Conservation (phyloP, 2,113 vertebrate genomes). For the Myiagra hebetior region DNA sequence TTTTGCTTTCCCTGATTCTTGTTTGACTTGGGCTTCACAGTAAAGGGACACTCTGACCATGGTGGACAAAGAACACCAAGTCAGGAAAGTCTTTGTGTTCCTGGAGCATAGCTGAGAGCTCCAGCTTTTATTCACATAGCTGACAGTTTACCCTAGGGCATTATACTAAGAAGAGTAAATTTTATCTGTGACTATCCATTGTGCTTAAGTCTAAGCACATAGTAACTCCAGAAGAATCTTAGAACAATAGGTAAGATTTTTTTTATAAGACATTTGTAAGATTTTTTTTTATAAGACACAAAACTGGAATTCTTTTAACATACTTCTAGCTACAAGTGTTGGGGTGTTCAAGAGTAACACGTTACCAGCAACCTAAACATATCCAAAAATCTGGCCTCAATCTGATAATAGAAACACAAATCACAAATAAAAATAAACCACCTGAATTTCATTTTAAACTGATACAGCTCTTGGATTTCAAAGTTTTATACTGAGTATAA, state of each 20-base stretch:
- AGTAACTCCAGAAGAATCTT: neutral
- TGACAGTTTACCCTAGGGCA: neutral
- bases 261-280: neutral
- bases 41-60: neutral
- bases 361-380: neutral
- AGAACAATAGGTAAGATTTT: neutral
- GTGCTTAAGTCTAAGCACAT: neutral
- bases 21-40: neutral
- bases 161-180: neutral
- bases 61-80: neutral
- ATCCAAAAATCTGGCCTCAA: neutral
- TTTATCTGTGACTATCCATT: neutral
- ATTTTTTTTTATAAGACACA: neutral
- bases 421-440: neutral
- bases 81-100: neutral
- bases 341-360: neutral
- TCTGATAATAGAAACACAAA: neutral
- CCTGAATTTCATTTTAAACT: neutral
- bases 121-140: neutral
- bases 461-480: neutral
- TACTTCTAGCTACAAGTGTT: neutral
- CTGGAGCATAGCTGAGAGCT: neutral
- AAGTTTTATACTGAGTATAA: neutral
- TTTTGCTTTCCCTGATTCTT: neutral
- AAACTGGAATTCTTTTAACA: rapidly evolving